Percentiles rank a stretch among this genome's conserved stretches.
Conservation (phyloP, 2,113 vertebrate genomes). For the Psittacula cyanocephala region DNA sequence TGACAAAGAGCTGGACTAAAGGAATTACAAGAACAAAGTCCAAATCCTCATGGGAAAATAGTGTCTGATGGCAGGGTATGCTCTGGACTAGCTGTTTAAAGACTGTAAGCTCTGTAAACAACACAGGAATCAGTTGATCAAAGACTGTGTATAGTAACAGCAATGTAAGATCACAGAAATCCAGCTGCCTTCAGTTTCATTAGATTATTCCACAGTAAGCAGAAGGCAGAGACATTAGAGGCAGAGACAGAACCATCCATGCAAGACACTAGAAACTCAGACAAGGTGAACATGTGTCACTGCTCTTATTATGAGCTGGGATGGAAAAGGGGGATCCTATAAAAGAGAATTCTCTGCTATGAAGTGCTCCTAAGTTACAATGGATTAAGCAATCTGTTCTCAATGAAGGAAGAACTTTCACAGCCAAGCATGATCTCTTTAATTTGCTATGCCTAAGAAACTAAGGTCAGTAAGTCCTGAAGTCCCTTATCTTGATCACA, state of each 20-base stretch:
- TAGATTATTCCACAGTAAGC: conserved; percentile 6
- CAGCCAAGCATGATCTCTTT: neutral
- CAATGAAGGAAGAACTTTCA: neutral
- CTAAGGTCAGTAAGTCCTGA: neutral
- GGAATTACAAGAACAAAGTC: conserved; percentile 25
- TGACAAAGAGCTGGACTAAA: conserved; percentile 35
- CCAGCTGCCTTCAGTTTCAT: neutral
- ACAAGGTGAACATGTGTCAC: neutral
- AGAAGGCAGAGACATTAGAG: neutral
- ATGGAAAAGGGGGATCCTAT: neutral
- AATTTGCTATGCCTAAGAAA: neutral
- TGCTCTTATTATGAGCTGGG: neutral
- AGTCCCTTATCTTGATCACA: neutral
- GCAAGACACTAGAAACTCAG: neutral
- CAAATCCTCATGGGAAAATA: conserved; percentile 4
- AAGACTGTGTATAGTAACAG: conserved; percentile 4
- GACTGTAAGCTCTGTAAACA: neutral
- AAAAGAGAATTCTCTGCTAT: neutral
- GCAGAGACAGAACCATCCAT: neutral
- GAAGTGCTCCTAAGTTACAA: neutral
- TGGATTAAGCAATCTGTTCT: neutral
- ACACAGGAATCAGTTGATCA: conserved; percentile 1
- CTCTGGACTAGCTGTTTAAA: conserved; percentile 12
- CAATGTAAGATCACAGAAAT: conserved; percentile 33
- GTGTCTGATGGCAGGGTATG: neutral